These are phyloP conservation scores for Epinephelus cyanopodus DNA, from an alignment of 2,113 vertebrate species.

Conservation along the genomic window DNA sequence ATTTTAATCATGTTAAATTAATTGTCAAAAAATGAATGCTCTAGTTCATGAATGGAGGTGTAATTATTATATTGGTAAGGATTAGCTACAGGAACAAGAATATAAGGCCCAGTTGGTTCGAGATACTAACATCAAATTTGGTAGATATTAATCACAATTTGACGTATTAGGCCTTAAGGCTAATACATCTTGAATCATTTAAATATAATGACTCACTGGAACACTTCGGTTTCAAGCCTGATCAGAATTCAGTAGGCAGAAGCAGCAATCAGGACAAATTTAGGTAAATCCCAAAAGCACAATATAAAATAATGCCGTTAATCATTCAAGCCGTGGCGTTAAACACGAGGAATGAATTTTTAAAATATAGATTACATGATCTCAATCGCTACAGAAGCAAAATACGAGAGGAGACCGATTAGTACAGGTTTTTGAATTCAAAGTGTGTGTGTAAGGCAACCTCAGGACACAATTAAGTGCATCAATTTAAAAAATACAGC, in stretches of 20 bases:
- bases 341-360: conserved; percentile 30
- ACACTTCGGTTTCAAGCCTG: conserved; percentile 23
- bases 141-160: conserved; percentile 40
- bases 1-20: conserved; percentile 80
- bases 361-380: conserved; percentile 23
- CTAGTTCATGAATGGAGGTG: conserved; percentile 63
- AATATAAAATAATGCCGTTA: conserved; percentile 20
- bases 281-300: conserved; percentile 31
- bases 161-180: conserved; percentile 22
- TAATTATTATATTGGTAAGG: conserved; percentile 71
- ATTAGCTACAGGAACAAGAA: conserved; percentile 56
- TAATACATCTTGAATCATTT: conserved; percentile 35
- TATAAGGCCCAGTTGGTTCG: conserved; percentile 30
- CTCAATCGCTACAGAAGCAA: conserved; percentile 5
- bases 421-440: conserved; percentile 4
- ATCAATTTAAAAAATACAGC: neutral
- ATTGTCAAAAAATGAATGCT: conserved; percentile 74
- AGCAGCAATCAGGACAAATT: conserved; percentile 11
- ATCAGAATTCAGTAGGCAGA: conserved; percentile 33
- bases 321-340: conserved; percentile 39
- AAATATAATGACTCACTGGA: conserved; percentile 9
- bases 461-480: conserved; percentile 17
- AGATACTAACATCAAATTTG: conserved; percentile 35
- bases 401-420: neutral
- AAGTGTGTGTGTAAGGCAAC: neutral